These are phyloP conservation scores for Sus cebifrons DNA, from an alignment of 2,797 vertebrate species.

Conservation along the genomic window DNA sequence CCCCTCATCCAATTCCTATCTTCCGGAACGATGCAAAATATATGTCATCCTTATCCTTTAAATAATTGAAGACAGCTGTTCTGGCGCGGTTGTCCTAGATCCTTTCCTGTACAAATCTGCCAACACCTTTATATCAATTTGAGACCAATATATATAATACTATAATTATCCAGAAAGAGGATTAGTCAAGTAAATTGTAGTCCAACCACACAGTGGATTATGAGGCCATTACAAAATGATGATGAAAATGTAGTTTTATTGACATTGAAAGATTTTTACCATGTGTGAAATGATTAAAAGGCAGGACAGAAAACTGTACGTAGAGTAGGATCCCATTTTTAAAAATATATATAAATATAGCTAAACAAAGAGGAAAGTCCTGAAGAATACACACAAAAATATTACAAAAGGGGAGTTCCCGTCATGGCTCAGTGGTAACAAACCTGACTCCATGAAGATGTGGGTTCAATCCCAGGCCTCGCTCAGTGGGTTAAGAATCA, in stretches of 20 bases:
- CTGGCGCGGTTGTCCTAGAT: background rate
- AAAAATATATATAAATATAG: background rate
- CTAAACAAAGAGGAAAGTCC: background rate
- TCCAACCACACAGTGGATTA: background rate
- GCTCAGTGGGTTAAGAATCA: too few species aligned
- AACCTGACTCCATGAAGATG: too few species aligned
- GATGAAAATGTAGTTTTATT: background rate
- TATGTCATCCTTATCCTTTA: background rate
- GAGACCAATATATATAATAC: background rate
- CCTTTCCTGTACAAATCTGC: constrained; percentile 31
- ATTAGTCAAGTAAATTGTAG: constrained; percentile 28
- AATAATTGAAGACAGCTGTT: constrained; percentile 47
- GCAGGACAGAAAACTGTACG: background rate
- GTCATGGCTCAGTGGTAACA: too few species aligned
- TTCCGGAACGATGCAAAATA: constrained; percentile 38
- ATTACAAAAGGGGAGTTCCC: background rate
- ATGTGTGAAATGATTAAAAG: constrained; percentile 51
- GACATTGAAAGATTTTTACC: background rate
- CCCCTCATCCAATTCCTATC: background rate
- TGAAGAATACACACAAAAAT: background rate
- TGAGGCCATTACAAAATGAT: constrained; percentile 32
- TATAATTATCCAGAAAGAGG: background rate
- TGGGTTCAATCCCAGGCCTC: too few species aligned
- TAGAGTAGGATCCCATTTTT: background rate
- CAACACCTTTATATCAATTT: background rate